Percentiles rank a stretch among this genome's conserved stretches.
phyloP scores from a whole-genome alignment of 2,797 vertebrate species.

The Cyclopterus lumpus region DNA sequence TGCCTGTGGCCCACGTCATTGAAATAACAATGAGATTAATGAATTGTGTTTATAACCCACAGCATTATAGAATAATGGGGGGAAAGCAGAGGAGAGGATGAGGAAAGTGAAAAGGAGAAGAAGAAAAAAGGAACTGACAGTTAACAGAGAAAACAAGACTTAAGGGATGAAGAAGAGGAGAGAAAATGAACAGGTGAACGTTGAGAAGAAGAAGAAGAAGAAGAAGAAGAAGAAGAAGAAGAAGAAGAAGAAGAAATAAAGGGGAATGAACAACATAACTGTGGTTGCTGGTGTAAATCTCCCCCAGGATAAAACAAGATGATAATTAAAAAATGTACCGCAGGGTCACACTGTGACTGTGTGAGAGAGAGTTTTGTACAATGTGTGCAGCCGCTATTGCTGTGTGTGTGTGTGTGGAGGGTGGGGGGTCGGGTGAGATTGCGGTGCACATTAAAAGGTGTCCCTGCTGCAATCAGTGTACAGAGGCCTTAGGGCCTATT shows the following conservation, averaged over 20 bases:
- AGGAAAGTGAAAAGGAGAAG: slow-evolving; percentile 47
- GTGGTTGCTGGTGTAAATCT: slow-evolving; percentile 63
- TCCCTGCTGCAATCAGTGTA: slow-evolving; percentile 74
- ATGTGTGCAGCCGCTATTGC: slow-evolving; percentile 18
- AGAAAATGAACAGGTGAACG: not conserved
- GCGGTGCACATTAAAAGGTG: slow-evolving; percentile 76
- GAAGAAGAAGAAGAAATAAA: not conserved
- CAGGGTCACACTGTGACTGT: slow-evolving; percentile 63
- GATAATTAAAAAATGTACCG: slow-evolving; percentile 75
- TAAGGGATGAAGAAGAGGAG: not conserved
- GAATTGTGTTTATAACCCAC: slow-evolving; percentile 50
- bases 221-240: not conserved
- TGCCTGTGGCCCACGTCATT: slow-evolving; percentile 27
- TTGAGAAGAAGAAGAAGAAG: not conserved
- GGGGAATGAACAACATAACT: slow-evolving; percentile 42
- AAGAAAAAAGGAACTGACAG: not conserved
- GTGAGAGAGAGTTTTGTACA: not conserved
- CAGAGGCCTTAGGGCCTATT: slow-evolving; percentile 73
- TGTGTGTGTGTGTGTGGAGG: not conserved
- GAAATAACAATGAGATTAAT: slow-evolving; percentile 48
- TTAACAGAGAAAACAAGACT: not conserved
- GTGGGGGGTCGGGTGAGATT: slow-evolving; percentile 12
- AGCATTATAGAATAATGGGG: slow-evolving; percentile 36
- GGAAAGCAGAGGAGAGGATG: slow-evolving; percentile 59
- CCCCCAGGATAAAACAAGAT: slow-evolving; percentile 72